Conservation (phyloP, 2,797 vertebrate species). For the Cottoperca gobio region DNA sequence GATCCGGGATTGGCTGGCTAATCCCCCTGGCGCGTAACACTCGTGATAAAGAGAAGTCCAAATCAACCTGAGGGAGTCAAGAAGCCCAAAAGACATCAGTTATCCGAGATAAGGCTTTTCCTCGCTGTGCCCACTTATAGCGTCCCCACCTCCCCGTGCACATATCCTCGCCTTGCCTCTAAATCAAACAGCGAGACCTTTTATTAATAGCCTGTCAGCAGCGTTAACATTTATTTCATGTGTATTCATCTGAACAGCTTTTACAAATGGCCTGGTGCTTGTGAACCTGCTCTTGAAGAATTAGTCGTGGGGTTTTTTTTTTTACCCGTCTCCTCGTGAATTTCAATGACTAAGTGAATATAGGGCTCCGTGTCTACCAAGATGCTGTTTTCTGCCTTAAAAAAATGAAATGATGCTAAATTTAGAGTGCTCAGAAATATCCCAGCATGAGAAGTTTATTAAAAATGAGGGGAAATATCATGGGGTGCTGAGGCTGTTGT, state of each 20-base stretch:
- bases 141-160: conserved; percentile 48
- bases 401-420: conserved; percentile 49
- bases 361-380: conserved; percentile 50
- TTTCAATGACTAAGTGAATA: conserved; percentile 74
- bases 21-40: conserved; percentile 46
- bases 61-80: conserved; percentile 48
- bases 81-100: conserved; percentile 57
- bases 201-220: conserved; percentile 83
- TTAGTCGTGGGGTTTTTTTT: conserved; percentile 71
- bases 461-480: conserved; percentile 53
- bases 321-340: conserved; percentile 70
- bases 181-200: conserved; percentile 75
- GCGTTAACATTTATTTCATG: conserved; percentile 84
- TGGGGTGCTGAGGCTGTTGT: conserved; percentile 21
- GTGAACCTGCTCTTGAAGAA: conserved; percentile 79
- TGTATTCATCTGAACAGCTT: conserved; percentile 82
- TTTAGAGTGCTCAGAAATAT: conserved; percentile 64
- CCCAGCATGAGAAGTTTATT: conserved; percentile 60
- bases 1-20: conserved; percentile 44
- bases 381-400: conserved; percentile 44
- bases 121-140: conserved; percentile 37
- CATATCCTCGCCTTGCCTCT: conserved; percentile 59
- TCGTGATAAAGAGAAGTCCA: conserved; percentile 55
- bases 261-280: conserved; percentile 79
- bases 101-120: conserved; percentile 66